phyloP scores from a whole-genome alignment of 1,140 invertebrate genomes.

The Antheraea mylitta region DNA sequence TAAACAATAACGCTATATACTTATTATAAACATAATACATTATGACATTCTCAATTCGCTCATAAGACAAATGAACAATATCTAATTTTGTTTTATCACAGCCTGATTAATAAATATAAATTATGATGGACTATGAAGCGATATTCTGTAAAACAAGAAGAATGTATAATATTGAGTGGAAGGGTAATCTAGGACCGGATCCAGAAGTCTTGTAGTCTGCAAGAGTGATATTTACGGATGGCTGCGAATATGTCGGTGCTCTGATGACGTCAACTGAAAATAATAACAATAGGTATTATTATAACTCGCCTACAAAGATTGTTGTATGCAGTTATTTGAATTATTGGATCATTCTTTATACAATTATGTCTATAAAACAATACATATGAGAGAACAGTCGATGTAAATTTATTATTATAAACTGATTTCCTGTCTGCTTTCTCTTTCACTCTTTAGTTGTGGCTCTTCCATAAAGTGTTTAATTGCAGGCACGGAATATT shows the following conservation, averaged over 20 bases:
- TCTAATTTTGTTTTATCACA: conserved; percentile 59
- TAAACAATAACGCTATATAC: no score
- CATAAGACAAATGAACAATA: conserved; percentile 10
- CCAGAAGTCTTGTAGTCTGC: conserved; percentile 41
- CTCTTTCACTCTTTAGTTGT: no score
- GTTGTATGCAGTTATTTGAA: background rate
- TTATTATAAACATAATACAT: background rate
- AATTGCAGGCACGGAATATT: no score
- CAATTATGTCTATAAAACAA: no score
- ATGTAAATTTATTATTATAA: no score
- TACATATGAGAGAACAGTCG: no score
- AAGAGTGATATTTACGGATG: conserved; percentile 41
- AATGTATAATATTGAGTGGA: conserved; percentile 20
- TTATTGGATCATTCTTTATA: no score
- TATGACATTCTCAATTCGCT: background rate
- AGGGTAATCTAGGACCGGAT: conserved; percentile 6
- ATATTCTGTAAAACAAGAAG: conserved; percentile 24
- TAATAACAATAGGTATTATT: no score
- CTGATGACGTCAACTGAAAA: conserved; percentile 61
- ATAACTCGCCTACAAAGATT: no score
- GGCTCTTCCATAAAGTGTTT: no score
- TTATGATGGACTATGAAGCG: conserved; percentile 32
- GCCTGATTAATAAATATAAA: conserved; percentile 50
- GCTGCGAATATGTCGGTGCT: conserved; percentile 39
- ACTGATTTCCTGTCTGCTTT: no score